Evolutionary conservation across 2,888 invertebrate species (phyloP).

Genomic region (Latrodectus hesperus): DNA sequence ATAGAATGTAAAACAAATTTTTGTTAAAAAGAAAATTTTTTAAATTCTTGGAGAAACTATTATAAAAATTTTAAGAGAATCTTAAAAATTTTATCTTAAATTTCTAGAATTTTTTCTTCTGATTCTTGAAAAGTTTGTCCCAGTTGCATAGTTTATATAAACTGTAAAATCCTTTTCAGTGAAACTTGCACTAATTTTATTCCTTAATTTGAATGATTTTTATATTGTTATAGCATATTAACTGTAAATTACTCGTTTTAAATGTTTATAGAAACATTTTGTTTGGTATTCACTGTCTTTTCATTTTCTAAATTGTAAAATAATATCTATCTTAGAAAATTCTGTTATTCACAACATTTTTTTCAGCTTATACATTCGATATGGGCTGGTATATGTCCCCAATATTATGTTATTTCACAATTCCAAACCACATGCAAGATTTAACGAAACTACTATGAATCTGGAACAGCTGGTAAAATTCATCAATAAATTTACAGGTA

Average conservation of each 20-base stretch:
- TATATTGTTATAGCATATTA: neutral
- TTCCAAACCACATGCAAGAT: conserved; percentile 88
- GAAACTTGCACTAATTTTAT: no score
- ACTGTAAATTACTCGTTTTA: neutral
- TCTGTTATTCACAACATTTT: conserved; percentile 6
- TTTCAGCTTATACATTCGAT: conserved; percentile 84
- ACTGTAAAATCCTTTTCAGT: no score
- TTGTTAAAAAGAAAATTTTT: no score
- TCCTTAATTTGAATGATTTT: neutral
- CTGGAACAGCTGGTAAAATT: conserved; percentile 87
- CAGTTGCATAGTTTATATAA: no score
- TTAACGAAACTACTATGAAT: conserved; percentile 87
- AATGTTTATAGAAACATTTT: neutral
- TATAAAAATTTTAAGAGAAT: no score
- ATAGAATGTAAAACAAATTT: no score
- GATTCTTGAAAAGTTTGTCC: no score
- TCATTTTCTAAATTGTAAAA: neutral
- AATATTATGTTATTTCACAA: conserved; percentile 92
- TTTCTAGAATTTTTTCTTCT: no score
- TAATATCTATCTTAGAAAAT: conserved; percentile 25
- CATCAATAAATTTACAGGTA: conserved; percentile 83
- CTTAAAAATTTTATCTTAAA: no score
- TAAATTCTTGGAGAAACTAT: no score
- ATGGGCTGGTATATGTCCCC: conserved; percentile 92
- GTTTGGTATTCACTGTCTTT: neutral